Evolutionary conservation across 2,113 vertebrate genomes (phyloP).

Genomic region (Ellobius talpinus): DNA sequence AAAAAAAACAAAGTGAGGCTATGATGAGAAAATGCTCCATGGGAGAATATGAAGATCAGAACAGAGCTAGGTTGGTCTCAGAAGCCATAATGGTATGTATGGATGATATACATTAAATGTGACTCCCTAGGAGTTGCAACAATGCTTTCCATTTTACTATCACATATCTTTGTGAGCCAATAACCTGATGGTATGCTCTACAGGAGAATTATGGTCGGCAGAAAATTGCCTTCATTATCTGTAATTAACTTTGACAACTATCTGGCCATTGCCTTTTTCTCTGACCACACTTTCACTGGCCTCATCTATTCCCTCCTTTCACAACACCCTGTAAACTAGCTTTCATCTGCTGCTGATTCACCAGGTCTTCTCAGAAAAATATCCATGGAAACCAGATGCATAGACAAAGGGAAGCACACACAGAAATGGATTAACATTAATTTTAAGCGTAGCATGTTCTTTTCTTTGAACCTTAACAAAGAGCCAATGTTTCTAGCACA

Average conservation of each 20-base stretch:
- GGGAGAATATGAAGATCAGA: background rate
- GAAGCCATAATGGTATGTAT: background rate
- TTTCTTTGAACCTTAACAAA: background rate
- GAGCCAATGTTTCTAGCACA: background rate
- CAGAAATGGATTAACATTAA: background rate
- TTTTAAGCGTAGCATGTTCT: background rate
- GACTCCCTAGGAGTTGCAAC: background rate
- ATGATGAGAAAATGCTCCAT: background rate
- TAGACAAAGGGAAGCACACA: background rate
- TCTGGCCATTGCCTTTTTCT: background rate
- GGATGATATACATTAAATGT: background rate
- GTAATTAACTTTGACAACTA: constrained; percentile 5
- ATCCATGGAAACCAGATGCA: constrained; percentile 43
- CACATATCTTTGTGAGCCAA: background rate
- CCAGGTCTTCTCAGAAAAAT: background rate
- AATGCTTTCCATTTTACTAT: background rate
- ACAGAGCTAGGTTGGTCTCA: background rate
- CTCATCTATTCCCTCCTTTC: background rate
- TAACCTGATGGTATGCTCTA: background rate
- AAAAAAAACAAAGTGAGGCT: background rate
- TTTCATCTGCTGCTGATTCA: background rate
- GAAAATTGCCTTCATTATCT: background rate
- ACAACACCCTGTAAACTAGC: background rate
- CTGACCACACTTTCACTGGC: background rate
- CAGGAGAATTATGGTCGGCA: background rate